Base-by-base conservation (phyloP, 2,888 invertebrate species). In the Himalopsyche kuldschensis region DNA sequence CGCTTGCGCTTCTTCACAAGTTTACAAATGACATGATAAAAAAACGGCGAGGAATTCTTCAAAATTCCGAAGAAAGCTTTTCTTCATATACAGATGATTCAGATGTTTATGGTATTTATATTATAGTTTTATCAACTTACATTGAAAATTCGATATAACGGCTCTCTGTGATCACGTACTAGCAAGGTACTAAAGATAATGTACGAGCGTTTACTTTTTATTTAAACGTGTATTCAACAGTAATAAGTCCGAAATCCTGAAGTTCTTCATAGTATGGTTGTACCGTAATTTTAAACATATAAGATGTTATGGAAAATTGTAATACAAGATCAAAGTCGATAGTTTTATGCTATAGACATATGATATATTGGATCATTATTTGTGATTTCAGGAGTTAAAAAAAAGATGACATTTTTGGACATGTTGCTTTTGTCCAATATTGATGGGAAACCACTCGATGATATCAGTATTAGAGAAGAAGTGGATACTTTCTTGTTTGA, bases 401-500 rank as follows among this genome's bases (percentile, higher is more conserved):
- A 93, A 85, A 93, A 93, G 87, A 91, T 93, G 87, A 94, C 94
- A 0, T 95, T 95, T 87, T 89, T 95, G 87, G 95, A 95, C 89
- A 89, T 95, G 55, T 88, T 95, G 4, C 88, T 95, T 17, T 90
- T 94, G 78, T 91, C 93, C 3, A 92, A 92, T 87, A 91, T 93
- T 17, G 92, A 94, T 86, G 94, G 93, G 0, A 88, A 91, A 84
- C 92, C 91, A 4, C 89, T 95, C 75, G 91, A 92, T 10, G 92
- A 93, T 85, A 88, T 92, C 41, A 93, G 93, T 84, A 92, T 95
- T 75, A 90, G 94, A 81, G 94, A 95, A 88, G 94, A 95, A 90
- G 94, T 95, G 0, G 94, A 95, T 86, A 95, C 95, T 0, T 95
- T 95, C 87, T 94, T 95, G 93, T 95, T 95, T 89, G 95, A 93